These are phyloP conservation scores for Xyrichtys novacula DNA, from an alignment of 2,797 vertebrate genomes.

Conservation along the genomic window DNA sequence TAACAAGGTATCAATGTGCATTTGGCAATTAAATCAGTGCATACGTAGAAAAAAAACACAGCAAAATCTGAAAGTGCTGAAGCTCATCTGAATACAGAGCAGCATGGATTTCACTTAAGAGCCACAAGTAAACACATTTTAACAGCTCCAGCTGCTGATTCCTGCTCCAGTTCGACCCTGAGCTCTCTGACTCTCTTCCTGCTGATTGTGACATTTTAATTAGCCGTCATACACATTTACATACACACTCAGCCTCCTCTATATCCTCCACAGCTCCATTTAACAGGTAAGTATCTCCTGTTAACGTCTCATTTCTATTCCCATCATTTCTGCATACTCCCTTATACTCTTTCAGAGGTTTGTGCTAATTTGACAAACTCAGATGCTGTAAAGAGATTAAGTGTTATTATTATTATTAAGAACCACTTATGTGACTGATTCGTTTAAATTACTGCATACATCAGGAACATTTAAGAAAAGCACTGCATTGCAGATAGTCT, in stretches of 20 bases:
- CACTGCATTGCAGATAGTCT: too few species aligned
- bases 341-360: background rate
- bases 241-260: slow-evolving; percentile 26
- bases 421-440: too few species aligned
- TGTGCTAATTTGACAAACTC: background rate
- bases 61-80: slow-evolving; percentile 28
- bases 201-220: slow-evolving; percentile 63
- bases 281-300: slow-evolving; percentile 12
- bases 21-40: slow-evolving; percentile 61
- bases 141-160: slow-evolving; percentile 44
- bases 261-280: slow-evolving; percentile 32
- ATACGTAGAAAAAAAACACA: slow-evolving; percentile 45
- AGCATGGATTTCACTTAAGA: slow-evolving; percentile 42
- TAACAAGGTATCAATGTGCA: slow-evolving; percentile 66
- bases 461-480: too few species aligned
- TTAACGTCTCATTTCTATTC: slow-evolving; percentile 13
- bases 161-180: slow-evolving; percentile 31
- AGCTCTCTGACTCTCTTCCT: slow-evolving; percentile 32
- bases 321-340: background rate
- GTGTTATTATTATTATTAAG: too few species aligned
- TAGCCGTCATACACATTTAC: slow-evolving; percentile 50
- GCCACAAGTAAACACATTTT: slow-evolving; percentile 51
- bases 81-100: slow-evolving; percentile 47
- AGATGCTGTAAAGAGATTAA: too few species aligned
- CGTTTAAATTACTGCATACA: too few species aligned